Conservation (phyloP, 2,113 vertebrate genomes). For the Martes martes region DNA sequence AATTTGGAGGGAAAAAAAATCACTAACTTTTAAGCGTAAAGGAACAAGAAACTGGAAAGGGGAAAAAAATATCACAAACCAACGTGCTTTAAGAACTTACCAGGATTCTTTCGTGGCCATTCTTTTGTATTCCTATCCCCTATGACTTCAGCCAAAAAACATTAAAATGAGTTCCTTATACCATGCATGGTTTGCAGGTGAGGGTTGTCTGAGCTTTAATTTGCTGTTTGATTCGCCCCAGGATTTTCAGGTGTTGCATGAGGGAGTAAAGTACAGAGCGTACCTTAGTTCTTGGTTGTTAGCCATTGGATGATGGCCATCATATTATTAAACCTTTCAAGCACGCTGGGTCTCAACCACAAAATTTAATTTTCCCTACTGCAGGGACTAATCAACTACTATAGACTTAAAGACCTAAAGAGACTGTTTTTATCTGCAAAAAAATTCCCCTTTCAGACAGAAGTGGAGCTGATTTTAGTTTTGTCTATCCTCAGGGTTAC, state of each 20-base stretch:
- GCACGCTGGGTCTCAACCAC: slow-evolving; percentile 89
- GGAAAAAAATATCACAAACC: slow-evolving; percentile 42
- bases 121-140: slow-evolving; percentile 82
- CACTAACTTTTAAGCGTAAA: slow-evolving; percentile 49
- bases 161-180: slow-evolving; percentile 91
- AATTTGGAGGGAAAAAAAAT: not conserved
- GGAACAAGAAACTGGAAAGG: slow-evolving; percentile 48
- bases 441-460: slow-evolving; percentile 72
- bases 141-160: slow-evolving; percentile 89
- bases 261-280: slow-evolving; percentile 90
- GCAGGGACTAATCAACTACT: slow-evolving; percentile 86
- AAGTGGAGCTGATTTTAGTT: slow-evolving; percentile 85
- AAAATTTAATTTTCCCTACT: slow-evolving; percentile 89
- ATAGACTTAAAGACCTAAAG: slow-evolving; percentile 82
- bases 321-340: slow-evolving; percentile 94
- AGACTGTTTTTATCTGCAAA: slow-evolving; percentile 80
- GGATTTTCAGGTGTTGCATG: slow-evolving; percentile 93
- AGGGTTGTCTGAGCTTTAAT: slow-evolving; percentile 87
- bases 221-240: slow-evolving; percentile 87
- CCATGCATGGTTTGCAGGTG: slow-evolving; percentile 87
- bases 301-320: slow-evolving; percentile 93
- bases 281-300: slow-evolving; percentile 88
- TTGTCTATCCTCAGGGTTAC: slow-evolving; percentile 85
- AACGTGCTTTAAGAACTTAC: slow-evolving; percentile 74
- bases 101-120: slow-evolving; percentile 69